A percentile compares a stretch with the other conserved stretches of the same genome.
Evolutionary conservation across 2,797 vertebrate genomes (phyloP).

Genomic region (Rachycentron canadum): DNA sequence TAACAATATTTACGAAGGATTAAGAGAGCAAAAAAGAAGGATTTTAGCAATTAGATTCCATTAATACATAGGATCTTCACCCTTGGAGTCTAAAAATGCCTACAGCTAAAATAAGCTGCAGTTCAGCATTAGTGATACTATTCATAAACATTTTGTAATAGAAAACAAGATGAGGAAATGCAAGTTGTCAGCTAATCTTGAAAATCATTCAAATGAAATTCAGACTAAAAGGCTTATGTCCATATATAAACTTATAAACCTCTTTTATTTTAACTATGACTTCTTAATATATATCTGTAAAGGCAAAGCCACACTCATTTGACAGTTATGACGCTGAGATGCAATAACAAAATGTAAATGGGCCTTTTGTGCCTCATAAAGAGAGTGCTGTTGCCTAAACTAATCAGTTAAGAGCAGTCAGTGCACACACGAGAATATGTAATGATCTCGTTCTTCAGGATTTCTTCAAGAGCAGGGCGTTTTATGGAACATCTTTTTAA

Average conservation of each 20-base stretch:
- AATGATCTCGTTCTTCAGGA: slow-evolving; percentile 55
- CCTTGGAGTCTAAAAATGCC: slow-evolving; percentile 32
- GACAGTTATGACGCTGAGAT: slow-evolving; percentile 42
- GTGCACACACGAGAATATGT: slow-evolving; percentile 52
- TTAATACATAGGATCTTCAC: slow-evolving; percentile 15
- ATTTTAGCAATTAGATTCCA: slow-evolving; percentile 31
- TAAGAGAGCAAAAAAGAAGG: slow-evolving; percentile 15
- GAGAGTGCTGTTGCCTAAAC: slow-evolving; percentile 53
- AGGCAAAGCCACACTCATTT: slow-evolving; percentile 17
- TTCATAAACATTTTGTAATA: slow-evolving; percentile 25
- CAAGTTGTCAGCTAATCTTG: slow-evolving; percentile 34
- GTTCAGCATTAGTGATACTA: slow-evolving; percentile 9
- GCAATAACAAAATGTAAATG: slow-evolving; percentile 58
- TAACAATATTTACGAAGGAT: slow-evolving; percentile 31
- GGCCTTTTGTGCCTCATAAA: slow-evolving; percentile 52
- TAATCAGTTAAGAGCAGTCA: slow-evolving; percentile 48
- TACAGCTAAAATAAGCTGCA: slow-evolving; percentile 36
- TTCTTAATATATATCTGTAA: slow-evolving; percentile 32
- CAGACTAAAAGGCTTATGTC: slow-evolving; percentile 29
- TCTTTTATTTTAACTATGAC: slow-evolving; percentile 27
- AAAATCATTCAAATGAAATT: slow-evolving; percentile 25
- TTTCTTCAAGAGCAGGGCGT: slow-evolving; percentile 44
- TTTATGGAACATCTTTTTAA: slow-evolving; percentile 41
- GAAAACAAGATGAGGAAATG: slow-evolving; percentile 25
- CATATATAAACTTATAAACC: slow-evolving; percentile 38